Evolutionary conservation across 2,888 invertebrate species (phyloP), one percentile per base, ranked within the genome.

Genomic region (Helicoverpa assulta): DNA sequence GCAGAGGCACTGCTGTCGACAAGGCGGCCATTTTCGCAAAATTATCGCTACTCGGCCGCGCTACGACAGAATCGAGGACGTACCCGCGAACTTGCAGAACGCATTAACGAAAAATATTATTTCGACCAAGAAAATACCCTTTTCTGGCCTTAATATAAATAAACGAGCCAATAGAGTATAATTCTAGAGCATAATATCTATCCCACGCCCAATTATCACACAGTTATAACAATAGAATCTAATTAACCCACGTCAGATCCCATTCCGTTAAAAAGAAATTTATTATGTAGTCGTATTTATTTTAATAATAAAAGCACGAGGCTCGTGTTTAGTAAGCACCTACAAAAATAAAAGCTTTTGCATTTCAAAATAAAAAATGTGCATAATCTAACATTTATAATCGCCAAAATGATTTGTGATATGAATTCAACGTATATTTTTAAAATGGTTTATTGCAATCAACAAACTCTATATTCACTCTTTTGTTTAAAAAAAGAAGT

Each of bases 1-100:
- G 89, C 91, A 90, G 87, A 89, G 92, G 86, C 91, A 86, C 93
- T 95, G 95, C 89, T 87, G 94, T 90, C 92, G 95, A 95, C 95
- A 93, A 90, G 93, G 87, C 93, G 90, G 91, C 94, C 93, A 95
- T 95, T 95, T 92, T 91, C 87, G 86, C 85, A 89, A 92, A 95
- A 93, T 94, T 95, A 95, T 95, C 88, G 94, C 95, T 93, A 92
- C 94, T 94, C 92, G 92, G 91, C 90, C 89, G 79, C 82, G 81
- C 85, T 81, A 85, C 89, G 89, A 89, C 93, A 92, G 89, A 91
- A 91, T 90, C 89, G 91, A 91, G 93, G 91, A 91, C 87, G 90
- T 90, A 89, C 91, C 89, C 89, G 85, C 88, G 86, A 88, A 91
- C 91, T 92, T 90, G 90, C 90, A 87, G 89, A 85, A 85, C 88